Evolutionary conservation across 2,888 invertebrate genomes (phyloP).

Genomic region (Orchestes rusci): DNA sequence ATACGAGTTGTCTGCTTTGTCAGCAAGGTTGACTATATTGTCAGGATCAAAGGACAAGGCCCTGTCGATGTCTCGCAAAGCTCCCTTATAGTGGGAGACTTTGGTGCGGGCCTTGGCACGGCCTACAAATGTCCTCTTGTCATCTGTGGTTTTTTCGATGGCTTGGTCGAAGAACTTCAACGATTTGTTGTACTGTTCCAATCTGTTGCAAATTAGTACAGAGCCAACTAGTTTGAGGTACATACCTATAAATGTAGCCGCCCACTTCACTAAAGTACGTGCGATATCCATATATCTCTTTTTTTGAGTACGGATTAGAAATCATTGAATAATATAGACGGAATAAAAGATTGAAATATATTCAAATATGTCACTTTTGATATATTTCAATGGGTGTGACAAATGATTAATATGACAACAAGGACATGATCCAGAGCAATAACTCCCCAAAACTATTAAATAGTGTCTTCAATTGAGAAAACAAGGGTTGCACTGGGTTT

Average conservation of each 20-base stretch:
- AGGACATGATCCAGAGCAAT: too few relatives aligned
- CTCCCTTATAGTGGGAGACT: slow-evolving; percentile 49
- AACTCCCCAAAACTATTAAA: too few relatives aligned
- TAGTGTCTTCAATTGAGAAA: too few relatives aligned
- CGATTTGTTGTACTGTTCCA: slow-evolving; percentile 40
- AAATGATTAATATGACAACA: too few relatives aligned
- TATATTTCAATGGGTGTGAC: too few relatives aligned
- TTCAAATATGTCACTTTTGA: too few relatives aligned
- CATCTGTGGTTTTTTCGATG: slow-evolving; percentile 38
- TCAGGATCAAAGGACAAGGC: slow-evolving; percentile 40
- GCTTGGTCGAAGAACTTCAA: slow-evolving; percentile 38
- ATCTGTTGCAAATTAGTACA: slow-evolving; percentile 23
- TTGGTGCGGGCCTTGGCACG: slow-evolving; percentile 50
- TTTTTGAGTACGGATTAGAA: slow-evolving; percentile 27
- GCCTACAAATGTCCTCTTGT: slow-evolving; percentile 50
- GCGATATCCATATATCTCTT: slow-evolving; percentile 36
- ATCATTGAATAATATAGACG: too few relatives aligned
- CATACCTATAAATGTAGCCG: slow-evolving; percentile 32
- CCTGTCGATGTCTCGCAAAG: slow-evolving; percentile 50
- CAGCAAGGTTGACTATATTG: slow-evolving; percentile 36
- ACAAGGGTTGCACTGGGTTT: too few relatives aligned
- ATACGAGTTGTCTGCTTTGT: slow-evolving; percentile 39
- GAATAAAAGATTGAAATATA: too few relatives aligned
- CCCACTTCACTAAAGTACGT: slow-evolving; percentile 39
- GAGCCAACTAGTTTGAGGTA: not conserved